Conservation (phyloP, 30 jellyfish, hydroid and myxozoan genomes). For the Nemopilema nomurai region DNA sequence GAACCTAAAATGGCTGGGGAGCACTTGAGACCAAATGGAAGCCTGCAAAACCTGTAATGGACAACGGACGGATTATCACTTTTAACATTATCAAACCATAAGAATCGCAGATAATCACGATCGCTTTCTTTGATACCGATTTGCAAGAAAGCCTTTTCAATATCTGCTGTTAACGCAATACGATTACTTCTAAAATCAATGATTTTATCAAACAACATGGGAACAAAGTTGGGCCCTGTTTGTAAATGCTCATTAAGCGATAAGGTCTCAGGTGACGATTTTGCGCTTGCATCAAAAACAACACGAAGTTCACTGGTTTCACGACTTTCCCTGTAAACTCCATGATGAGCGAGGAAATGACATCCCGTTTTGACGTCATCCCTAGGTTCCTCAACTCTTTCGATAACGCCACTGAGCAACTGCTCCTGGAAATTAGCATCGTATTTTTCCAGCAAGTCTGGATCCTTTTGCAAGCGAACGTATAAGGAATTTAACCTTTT, state of each 20-base stretch:
- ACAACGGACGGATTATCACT: constrained; percentile 18
- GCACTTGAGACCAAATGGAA: constrained; percentile 23
- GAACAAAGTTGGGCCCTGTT: constrained; percentile 18
- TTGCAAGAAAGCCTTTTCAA: no score
- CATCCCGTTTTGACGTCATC: not conserved
- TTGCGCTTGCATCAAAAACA: constrained; percentile 42
- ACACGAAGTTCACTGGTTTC: constrained; percentile 19
- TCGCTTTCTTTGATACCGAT: not conserved
- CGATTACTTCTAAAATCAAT: constrained; percentile 12
- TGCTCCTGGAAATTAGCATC: constrained; percentile 7
- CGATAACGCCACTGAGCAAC: constrained; percentile 5
- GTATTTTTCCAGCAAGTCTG: constrained; percentile 14
- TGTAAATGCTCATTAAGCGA: constrained; percentile 49
- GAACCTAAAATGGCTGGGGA: constrained; percentile 27
- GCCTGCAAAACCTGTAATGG: not conserved
- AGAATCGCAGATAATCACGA: constrained; percentile 24
- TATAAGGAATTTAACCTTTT: constrained; percentile 23
- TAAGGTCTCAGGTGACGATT: constrained; percentile 6
- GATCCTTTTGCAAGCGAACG: constrained; percentile 9
- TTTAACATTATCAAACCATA: constrained; percentile 29
- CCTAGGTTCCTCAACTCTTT: not conserved
- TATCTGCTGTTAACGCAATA: constrained; percentile 20
- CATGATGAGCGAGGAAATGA: constrained; percentile 11
- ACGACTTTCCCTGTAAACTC: constrained; percentile 1
- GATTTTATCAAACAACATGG: constrained; percentile 20